A percentile compares a stretch with the other conserved stretches of the same genome.
phyloP scores from a whole-genome alignment of 2,888 invertebrate species.

The Drosophila gaucha region DNA sequence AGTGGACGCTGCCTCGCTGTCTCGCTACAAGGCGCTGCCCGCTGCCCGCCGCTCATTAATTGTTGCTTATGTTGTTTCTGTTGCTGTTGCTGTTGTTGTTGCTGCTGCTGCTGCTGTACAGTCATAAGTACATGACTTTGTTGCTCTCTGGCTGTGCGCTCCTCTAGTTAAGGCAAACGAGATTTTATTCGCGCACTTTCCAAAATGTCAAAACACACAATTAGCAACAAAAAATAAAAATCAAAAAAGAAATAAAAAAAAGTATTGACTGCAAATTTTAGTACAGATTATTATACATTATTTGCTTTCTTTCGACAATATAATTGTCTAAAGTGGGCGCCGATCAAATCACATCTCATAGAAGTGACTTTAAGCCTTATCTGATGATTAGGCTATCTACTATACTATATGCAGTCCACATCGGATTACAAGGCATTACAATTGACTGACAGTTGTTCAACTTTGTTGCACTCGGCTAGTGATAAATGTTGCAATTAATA shows the following conservation, averaged over 20 bases:
- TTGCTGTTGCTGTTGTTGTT: constrained; percentile 25
- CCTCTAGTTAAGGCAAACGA: constrained; percentile 70
- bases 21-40: constrained; percentile 31
- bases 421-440: neutral
- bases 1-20: constrained; percentile 63
- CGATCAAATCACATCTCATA: neutral
- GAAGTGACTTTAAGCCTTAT: constrained; percentile 13
- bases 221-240: constrained; percentile 33
- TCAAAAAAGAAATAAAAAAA: neutral
- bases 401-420: neutral
- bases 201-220: constrained; percentile 71
- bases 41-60: constrained; percentile 45
- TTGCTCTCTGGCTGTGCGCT: constrained; percentile 45
- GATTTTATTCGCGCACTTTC: constrained; percentile 71
- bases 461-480: constrained; percentile 11
- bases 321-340: too few relatives aligned
- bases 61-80: constrained; percentile 25
- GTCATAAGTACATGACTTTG: constrained; percentile 61
- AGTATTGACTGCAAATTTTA: neutral
- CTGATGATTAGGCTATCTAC: neutral
- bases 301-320: constrained; percentile 27
- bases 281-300: constrained; percentile 11
- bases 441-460: constrained; percentile 21
- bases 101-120: constrained; percentile 28
- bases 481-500: constrained; percentile 42